Evolutionary conservation across 2,888 invertebrate species (phyloP), one percentile per base, ranked within the genome.

Genomic region (Campoplex capitator): DNA sequence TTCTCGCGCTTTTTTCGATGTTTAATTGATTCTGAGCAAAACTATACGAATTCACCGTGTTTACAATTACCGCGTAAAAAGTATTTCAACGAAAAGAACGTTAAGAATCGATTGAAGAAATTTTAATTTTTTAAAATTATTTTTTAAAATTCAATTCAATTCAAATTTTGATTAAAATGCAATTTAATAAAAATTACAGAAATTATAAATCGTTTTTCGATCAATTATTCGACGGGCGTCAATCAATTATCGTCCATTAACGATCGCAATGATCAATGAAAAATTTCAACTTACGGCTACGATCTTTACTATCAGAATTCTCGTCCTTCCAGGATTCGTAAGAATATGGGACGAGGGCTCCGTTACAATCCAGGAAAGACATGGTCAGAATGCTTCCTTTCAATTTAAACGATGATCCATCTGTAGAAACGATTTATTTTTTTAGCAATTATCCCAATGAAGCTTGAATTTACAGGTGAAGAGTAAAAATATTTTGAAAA

Each of bases 321-420:
- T 98, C 98, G 93, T 99, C 99, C 94, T 96, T 97, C 99, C 99
- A 99, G 91, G 97, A 96, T 95, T 99, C 99, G 93, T 97, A 98
- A 67, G 98, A 97, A 93, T 97, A 97, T 87, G 98, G 98, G 93
- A 99, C 97, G 91, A 99, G 96, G 93, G 97, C 97, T 93, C 99
- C 99, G 93, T 97, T 98, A 94, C 98, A 98, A 96, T 99, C 99
- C 94, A 99, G 96, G 95, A 99, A 99, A 89, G 98, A 98, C 97
- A 99, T 98, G 90, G 97, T 97, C 92, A 99, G 95, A 93, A 99
- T 98, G 94, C 98, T 97, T 92, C 99, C 99, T 95, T 98, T 99
- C 95, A 99, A 96, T 95, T 99, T 97, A 96, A 99, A 99, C 94
- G 99, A 97, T 91, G 98, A 98, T 92, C 99, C 99, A 93, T 99